A percentile compares a stretch with the other conserved stretches of the same genome.
Conservation (phyloP, 2,113 vertebrate genomes). For the Indicator indicator region DNA sequence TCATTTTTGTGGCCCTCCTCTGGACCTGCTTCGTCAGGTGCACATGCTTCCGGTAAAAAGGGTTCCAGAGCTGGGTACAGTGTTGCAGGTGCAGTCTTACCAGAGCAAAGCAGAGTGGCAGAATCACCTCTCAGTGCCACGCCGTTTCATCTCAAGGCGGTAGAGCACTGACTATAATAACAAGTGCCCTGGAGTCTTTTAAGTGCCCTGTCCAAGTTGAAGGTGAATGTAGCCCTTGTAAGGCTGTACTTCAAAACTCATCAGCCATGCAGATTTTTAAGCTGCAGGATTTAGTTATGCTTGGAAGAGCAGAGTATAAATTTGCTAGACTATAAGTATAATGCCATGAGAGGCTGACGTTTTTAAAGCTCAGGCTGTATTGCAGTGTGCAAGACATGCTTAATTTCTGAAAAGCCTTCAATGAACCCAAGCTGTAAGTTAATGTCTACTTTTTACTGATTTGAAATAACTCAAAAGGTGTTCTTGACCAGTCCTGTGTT, state of each 20-base stretch:
- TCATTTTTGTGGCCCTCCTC: too few species aligned
- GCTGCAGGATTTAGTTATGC: not conserved
- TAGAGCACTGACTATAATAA: not conserved
- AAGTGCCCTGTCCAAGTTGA: not conserved
- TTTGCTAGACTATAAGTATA: not conserved
- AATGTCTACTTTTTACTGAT: not conserved
- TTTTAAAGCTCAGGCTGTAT: not conserved
- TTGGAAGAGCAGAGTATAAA: not conserved
- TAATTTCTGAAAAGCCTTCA: not conserved
- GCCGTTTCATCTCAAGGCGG: not conserved
- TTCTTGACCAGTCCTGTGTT: not conserved
- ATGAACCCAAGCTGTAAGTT: not conserved
- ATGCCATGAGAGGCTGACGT: not conserved
- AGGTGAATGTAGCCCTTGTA: not conserved
- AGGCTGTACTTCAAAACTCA: not conserved
- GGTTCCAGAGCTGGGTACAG: too few species aligned
- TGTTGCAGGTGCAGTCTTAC: too few species aligned
- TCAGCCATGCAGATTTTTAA: not conserved
- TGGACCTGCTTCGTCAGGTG: too few species aligned
- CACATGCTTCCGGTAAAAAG: too few species aligned
- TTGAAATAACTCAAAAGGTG: not conserved
- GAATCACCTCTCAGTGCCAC: not conserved
- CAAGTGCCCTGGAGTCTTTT: accelerated
- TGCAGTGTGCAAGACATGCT: not conserved
- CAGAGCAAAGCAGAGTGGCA: too few species aligned